Evolutionary conservation across 35 echinoderm and acorn worm species (phyloP).

Genomic region (Stichopus chloronotus): DNA sequence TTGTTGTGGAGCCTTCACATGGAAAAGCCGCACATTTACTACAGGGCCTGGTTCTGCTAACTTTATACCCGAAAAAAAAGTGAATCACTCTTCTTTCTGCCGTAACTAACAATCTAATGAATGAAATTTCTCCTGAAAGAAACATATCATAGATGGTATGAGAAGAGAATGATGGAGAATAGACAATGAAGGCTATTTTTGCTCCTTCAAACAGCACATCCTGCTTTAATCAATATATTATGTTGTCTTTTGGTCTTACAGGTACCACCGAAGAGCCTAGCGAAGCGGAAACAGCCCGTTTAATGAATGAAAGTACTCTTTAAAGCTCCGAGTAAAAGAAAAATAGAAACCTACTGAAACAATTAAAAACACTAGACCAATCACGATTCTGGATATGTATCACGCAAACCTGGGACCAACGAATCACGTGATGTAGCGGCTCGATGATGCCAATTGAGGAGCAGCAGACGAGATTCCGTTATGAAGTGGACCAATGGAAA

Average conservation of each 20-base stretch:
- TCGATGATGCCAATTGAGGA: not conserved
- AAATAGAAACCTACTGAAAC: not conserved
- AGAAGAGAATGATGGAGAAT: too few species aligned
- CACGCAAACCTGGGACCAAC: not conserved
- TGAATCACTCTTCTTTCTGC: too few species aligned
- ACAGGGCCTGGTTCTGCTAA: too few species aligned
- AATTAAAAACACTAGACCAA: not conserved
- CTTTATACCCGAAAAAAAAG: too few species aligned
- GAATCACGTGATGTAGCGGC: not conserved
- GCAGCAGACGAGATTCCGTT: not conserved
- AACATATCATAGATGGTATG: too few species aligned
- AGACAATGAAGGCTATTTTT: too few species aligned
- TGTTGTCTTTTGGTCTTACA: not conserved
- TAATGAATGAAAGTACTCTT: conserved; percentile 53
- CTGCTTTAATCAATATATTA: not conserved
- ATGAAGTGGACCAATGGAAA: not conserved
- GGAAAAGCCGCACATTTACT: too few species aligned
- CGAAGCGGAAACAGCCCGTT: conserved; percentile 33
- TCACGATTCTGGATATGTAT: conserved; percentile 2
- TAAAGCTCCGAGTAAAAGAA: not conserved
- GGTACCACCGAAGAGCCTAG: conserved; percentile 34
- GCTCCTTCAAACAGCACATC: too few species aligned
- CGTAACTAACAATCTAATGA: too few species aligned
- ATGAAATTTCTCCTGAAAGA: too few species aligned
- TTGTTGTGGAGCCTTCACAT: too few species aligned